Evolutionary conservation across 2,113 vertebrate species (phyloP), one percentile per base, ranked within the genome.

Genomic region (Zapornia atra): DNA sequence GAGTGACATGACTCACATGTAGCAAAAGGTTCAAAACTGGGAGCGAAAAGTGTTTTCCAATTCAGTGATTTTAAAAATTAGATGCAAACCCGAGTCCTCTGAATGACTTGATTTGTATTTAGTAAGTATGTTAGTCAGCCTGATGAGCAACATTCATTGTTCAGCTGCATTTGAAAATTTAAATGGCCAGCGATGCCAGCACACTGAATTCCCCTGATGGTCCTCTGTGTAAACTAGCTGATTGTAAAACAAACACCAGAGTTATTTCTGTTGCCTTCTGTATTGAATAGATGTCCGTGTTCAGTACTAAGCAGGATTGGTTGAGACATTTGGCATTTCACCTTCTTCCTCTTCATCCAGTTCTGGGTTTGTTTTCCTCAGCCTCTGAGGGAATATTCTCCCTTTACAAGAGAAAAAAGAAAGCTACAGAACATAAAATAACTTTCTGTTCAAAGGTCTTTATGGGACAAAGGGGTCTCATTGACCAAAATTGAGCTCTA

Each of bases 111-210:
- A 81, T 92, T 94, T 88, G 48, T 68, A 68, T 68, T 95, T 96
- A 80, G 15, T 85, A n/a, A 90, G 86, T 90, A 82, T 57, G 16
- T 80, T 90, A 77, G 44, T 85, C 78, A 96, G 82, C 78, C 51
- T 19, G 53, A 72, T 96, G 64, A 78, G 84, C 65, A 96, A 90
- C 94, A 96, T 90, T 78, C 40, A 73, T 83, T 90, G 34, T 88
- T 96, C 80, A 80, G 66, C 73, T 93, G 38, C 93, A 95, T 91
- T 76, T 90, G 48, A 93, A 92, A 79, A 68, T 81, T 59, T 61
- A 83, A 92, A 54, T 71, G 60, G 66, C 90, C 88, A 96, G 87
- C 26, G 95, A 90, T 90, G 18, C 70, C 88, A 84, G 66, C 63
- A 94, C 66, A 87, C n/a, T 12, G 64, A 82, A 94, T 50, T 91